Evolutionary conservation across 2,888 invertebrate genomes (phyloP).

Genomic region (Catocala fraxini): DNA sequence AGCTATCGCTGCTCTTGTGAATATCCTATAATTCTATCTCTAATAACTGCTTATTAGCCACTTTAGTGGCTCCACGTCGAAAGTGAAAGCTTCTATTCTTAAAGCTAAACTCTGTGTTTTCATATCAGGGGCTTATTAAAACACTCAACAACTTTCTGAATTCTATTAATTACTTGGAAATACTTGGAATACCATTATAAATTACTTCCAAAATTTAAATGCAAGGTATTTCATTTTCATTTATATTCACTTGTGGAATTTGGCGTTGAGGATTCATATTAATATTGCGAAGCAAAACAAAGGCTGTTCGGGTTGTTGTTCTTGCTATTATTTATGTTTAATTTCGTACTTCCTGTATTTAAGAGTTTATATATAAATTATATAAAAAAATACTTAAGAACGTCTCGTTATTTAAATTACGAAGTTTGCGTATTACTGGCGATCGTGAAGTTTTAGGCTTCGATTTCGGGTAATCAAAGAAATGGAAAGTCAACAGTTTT

Average conservation of each 20-base stretch:
- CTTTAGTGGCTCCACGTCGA: conserved; percentile 19
- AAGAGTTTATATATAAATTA: neutral
- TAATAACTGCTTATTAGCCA: too few relatives aligned
- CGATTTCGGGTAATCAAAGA: too few relatives aligned
- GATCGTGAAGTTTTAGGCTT: too few relatives aligned
- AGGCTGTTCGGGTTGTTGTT: conserved; percentile 17
- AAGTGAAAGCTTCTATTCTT: conserved; percentile 16
- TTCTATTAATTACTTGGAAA: conserved; percentile 61
- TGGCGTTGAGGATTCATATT: conserved; percentile 31
- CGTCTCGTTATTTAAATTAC: too few relatives aligned
- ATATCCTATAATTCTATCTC: too few relatives aligned
- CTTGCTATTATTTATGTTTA: conserved; percentile 3
- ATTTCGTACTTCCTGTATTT: neutral
- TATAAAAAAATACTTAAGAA: too few relatives aligned
- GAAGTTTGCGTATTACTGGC: too few relatives aligned
- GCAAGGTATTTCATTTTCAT: conserved; percentile 38
- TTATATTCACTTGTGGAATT: conserved; percentile 34
- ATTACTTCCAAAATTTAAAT: conserved; percentile 41
- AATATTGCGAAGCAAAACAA: conserved; percentile 34
- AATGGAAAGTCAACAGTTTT: too few relatives aligned
- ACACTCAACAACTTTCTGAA: conserved; percentile 64
- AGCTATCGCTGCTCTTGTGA: too few relatives aligned
- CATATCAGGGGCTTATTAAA: conserved; percentile 73
- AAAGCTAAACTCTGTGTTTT: conserved; percentile 62
- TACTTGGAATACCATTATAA: conserved; percentile 48